These are phyloP conservation scores for Cyrtonyx montezumae DNA, from an alignment of 2,113 vertebrate genomes.

Conservation along the genomic window DNA sequence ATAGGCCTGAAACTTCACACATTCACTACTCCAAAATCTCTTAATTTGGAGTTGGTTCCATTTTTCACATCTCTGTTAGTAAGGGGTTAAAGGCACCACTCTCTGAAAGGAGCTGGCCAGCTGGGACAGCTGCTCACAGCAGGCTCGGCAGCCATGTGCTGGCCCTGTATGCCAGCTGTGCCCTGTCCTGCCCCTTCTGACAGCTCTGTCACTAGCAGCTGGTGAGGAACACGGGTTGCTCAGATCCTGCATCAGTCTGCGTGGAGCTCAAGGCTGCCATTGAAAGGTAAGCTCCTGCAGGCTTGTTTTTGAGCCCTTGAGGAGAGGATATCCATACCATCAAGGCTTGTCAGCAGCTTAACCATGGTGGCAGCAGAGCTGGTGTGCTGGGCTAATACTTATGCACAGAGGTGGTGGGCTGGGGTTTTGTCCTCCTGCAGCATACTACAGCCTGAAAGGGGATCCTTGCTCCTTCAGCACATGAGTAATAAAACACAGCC, in stretches of 20 bases:
- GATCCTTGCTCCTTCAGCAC: background rate
- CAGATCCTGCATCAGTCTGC: background rate
- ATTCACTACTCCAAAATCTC: background rate
- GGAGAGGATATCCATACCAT: background rate
- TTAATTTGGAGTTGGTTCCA: constrained; percentile 26
- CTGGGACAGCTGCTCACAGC: constrained; percentile 39
- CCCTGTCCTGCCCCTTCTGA: constrained; percentile 57
- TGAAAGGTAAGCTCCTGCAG: constrained; percentile 10
- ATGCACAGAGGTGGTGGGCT: background rate
- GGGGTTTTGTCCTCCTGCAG: background rate
- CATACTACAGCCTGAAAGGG: background rate
- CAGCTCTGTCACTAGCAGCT: constrained; percentile 45
- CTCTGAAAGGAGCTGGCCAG: constrained; percentile 39
- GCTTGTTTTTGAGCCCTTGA: background rate
- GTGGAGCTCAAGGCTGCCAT: background rate
- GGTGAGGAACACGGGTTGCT: background rate
- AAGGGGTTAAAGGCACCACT: background rate
- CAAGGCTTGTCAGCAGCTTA: background rate
- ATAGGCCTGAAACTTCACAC: constrained; percentile 38
- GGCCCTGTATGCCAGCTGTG: constrained; percentile 67
- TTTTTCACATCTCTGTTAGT: constrained; percentile 43
- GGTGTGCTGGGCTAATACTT: background rate
- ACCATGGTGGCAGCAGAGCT: background rate
- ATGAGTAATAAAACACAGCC: background rate
- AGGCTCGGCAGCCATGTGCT: constrained; percentile 64